Percentiles rank a stretch among this genome's conserved stretches.
phyloP scores from a whole-genome alignment of 2,888 invertebrate species.

The Lamellibrachia columna region DNA sequence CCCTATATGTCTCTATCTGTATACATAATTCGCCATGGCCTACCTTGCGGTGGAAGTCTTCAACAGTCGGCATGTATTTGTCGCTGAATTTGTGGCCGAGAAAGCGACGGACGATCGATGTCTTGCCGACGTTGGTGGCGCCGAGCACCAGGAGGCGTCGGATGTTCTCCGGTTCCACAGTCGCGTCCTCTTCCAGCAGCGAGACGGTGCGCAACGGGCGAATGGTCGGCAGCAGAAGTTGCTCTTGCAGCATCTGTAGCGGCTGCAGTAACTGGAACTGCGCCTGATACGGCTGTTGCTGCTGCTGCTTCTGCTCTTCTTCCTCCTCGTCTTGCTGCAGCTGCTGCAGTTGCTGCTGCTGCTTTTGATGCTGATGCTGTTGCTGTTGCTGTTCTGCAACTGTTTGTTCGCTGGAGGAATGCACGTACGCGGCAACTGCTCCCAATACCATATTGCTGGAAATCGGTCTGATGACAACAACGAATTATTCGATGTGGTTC shows the following conservation, averaged over 20 bases:
- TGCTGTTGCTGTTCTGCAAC: neutral
- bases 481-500: neutral
- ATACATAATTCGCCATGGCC: neutral
- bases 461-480: neutral
- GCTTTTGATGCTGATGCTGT: neutral
- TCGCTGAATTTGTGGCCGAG: slow-evolving; percentile 86
- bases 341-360: neutral
- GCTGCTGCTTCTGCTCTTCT: neutral
- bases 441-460: neutral
- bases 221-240: neutral
- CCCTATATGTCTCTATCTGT: too few species aligned
- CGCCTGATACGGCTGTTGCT: neutral
- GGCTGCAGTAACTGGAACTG: slow-evolving; percentile 3
- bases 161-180: slow-evolving; percentile 57
- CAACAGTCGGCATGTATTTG: slow-evolving; percentile 90
- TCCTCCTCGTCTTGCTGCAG: neutral
- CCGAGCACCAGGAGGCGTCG: slow-evolving; percentile 68
- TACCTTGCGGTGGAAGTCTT: slow-evolving; percentile 85
- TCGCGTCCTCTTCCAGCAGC: slow-evolving; percentile 46
- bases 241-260: neutral
- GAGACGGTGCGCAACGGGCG: slow-evolving; percentile 25
- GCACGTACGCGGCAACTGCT: neutral
- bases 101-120: slow-evolving; percentile 83
- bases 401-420: neutral
- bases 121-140: slow-evolving; percentile 82